Evolutionary conservation across 53 echinoderm and acorn worm genomes (phyloP).

Genomic region (Holothuria leucospilota): DNA sequence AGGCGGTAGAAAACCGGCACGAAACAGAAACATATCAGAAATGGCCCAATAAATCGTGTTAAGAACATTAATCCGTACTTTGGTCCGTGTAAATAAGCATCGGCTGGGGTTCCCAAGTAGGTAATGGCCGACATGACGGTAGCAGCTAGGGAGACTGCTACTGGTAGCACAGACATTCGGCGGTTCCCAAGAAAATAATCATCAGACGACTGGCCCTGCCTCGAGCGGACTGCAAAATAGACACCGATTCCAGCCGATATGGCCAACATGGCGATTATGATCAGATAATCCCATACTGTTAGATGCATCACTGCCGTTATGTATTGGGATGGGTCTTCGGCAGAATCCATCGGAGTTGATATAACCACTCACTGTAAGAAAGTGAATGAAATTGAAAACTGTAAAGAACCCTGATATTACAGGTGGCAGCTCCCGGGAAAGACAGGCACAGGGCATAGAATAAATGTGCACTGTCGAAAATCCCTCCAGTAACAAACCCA

Average conservation of each 20-base stretch:
- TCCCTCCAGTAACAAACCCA: no score
- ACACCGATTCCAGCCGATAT: neutral
- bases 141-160: neutral
- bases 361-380: no score
- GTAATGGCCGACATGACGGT: constrained; percentile 7
- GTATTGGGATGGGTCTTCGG: no score
- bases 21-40: neutral
- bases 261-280: neutral
- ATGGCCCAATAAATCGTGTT: neutral
- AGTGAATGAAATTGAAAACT: no score
- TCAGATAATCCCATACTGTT: constrained; percentile 6
- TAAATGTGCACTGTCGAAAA: no score
- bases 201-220: neutral
- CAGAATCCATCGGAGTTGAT: no score
- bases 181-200: constrained; percentile 3
- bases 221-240: neutral
- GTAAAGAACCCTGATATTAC: no score
- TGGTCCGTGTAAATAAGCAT: neutral
- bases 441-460: no score
- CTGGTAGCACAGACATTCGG: neutral
- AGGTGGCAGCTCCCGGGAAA: no score
- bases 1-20: constrained; percentile 19
- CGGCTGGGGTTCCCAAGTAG: constrained; percentile 13
- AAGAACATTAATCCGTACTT: neutral
- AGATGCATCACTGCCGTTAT: neutral